Evolutionary conservation across 2,888 invertebrate species (phyloP).

Genomic region (Slavum lentiscoides): DNA sequence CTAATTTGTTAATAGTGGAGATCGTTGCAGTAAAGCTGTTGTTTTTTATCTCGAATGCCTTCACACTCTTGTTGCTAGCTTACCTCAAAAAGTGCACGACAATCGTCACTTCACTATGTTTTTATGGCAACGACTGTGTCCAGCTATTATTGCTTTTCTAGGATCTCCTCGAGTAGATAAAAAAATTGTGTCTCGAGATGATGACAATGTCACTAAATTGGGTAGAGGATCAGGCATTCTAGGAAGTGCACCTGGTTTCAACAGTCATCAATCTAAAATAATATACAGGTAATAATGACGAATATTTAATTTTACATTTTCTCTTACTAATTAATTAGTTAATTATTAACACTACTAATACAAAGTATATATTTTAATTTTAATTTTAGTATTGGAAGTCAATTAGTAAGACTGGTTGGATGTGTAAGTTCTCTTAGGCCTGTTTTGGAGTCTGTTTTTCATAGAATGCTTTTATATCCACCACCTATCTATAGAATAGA

Average conservation of each 20-base stretch:
- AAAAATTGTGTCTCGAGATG: slow-evolving; percentile 65
- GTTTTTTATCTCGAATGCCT: slow-evolving; percentile 85
- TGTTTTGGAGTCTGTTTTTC: slow-evolving; percentile 89
- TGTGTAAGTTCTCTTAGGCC: slow-evolving; percentile 84
- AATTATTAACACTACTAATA: slow-evolving; percentile 42
- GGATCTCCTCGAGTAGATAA: slow-evolving; percentile 86
- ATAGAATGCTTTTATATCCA: slow-evolving; percentile 87
- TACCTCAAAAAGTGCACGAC: slow-evolving; percentile 80
- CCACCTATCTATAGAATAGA: slow-evolving; percentile 83
- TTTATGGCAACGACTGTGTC: slow-evolving; percentile 91
- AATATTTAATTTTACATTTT: slow-evolving; percentile 22
- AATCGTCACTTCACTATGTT: slow-evolving; percentile 86
- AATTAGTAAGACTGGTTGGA: slow-evolving; percentile 85
- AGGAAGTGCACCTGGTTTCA: slow-evolving; percentile 75
- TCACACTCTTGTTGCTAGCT: slow-evolving; percentile 78
- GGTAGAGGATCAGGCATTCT: slow-evolving; percentile 73
- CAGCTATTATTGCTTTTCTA: slow-evolving; percentile 81
- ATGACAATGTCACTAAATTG: slow-evolving; percentile 60
- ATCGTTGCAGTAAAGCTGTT: slow-evolving; percentile 57
- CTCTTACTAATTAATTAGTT: slow-evolving; percentile 17
- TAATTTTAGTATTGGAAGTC: slow-evolving; percentile 77
- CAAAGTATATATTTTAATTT: slow-evolving; percentile 9
- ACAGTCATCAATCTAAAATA: slow-evolving; percentile 83
- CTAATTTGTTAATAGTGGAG: slow-evolving; percentile 58
- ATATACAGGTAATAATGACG: slow-evolving; percentile 72